Conservation (phyloP, 2,888 invertebrate species). For the Sylvicola fuscatus region DNA sequence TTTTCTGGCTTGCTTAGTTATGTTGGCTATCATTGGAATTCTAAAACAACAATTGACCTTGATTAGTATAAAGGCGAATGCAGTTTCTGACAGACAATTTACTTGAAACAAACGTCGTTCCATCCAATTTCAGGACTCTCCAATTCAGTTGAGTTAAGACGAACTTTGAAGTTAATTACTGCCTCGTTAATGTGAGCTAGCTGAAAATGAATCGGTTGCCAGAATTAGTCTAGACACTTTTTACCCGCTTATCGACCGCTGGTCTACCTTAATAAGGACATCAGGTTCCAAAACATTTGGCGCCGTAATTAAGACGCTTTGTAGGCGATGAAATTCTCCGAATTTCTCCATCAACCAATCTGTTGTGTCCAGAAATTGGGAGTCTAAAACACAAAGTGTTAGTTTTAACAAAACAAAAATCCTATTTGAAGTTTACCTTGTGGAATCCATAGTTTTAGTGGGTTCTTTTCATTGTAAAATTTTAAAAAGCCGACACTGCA, state of each 20-base stretch:
- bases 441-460: conserved; percentile 49
- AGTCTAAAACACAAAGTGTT: neutral
- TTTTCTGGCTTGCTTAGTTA: conserved; percentile 10
- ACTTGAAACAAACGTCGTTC: conserved; percentile 11
- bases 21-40: conserved; percentile 17
- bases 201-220: conserved; percentile 18
- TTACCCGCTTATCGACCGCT: too few relatives aligned
- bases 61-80: too few relatives aligned
- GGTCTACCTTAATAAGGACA: conserved; percentile 31
- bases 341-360: conserved; percentile 41
- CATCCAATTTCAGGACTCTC: conserved; percentile 10
- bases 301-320: conserved; percentile 39
- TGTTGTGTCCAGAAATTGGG: neutral
- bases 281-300: conserved; percentile 43
- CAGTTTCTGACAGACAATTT: conserved; percentile 4
- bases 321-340: conserved; percentile 38
- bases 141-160: conserved; percentile 20
- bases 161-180: conserved; percentile 10
- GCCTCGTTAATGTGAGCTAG: conserved; percentile 31
- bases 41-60: conserved; percentile 8
- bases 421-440: conserved; percentile 5
- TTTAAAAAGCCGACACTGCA: conserved; percentile 38
- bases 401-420: neutral
- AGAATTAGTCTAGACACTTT: too few relatives aligned
- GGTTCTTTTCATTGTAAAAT: conserved; percentile 53